A percentile compares a stretch with the other conserved stretches of the same genome.
These are phyloP conservation scores for Eucera pruinosa DNA, from an alignment of 2,888 invertebrate species.

Conservation along the genomic window DNA sequence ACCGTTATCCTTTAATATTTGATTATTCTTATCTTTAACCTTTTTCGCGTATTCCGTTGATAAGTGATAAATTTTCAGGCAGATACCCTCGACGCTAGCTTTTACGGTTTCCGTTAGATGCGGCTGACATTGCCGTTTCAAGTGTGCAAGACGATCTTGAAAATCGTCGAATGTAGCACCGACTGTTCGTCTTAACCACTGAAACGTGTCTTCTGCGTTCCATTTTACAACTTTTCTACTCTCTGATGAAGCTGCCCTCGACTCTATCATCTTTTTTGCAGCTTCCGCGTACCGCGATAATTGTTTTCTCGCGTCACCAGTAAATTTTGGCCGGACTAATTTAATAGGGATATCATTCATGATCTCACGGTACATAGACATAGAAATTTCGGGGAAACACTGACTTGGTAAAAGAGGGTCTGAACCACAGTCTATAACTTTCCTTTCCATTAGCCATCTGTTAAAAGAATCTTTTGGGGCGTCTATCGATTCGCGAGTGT, in stretches of 20 bases:
- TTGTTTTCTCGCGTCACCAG: slow-evolving; percentile 97
- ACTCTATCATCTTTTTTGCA: slow-evolving; percentile 98
- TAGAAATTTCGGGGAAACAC: slow-evolving; percentile 96
- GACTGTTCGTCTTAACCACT: slow-evolving; percentile 96
- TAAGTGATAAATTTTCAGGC: slow-evolving; percentile 95
- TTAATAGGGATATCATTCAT: slow-evolving; percentile 99
- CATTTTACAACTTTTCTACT: slow-evolving; percentile 98
- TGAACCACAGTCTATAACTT: slow-evolving; percentile 91
- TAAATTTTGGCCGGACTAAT: slow-evolving; percentile 97
- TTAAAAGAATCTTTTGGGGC: slow-evolving; percentile 98
- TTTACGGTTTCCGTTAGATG: slow-evolving; percentile 97
- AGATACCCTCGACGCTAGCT: slow-evolving; percentile 97
- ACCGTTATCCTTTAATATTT: slow-evolving; percentile 94
- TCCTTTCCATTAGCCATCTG: slow-evolving; percentile 97
- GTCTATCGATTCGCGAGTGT: slow-evolving; percentile 96
- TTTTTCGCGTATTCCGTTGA: slow-evolving; percentile 97
- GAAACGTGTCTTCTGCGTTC: slow-evolving; percentile 99
- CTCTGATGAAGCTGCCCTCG: slow-evolving; percentile 95
- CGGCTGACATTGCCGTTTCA: slow-evolving; percentile 97
- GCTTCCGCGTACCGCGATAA: slow-evolving; percentile 97
- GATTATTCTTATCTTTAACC: slow-evolving; percentile 94
- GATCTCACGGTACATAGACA: slow-evolving; percentile 98
- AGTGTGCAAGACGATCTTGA: slow-evolving; percentile 94
- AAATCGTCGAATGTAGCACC: slow-evolving; percentile 98
- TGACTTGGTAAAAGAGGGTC: slow-evolving; percentile 96